These are phyloP conservation scores for Mnemiopsis leidyi DNA, from an alignment of 37 sponge, comb jelly and placozoan genomes.

Conservation along the genomic window DNA sequence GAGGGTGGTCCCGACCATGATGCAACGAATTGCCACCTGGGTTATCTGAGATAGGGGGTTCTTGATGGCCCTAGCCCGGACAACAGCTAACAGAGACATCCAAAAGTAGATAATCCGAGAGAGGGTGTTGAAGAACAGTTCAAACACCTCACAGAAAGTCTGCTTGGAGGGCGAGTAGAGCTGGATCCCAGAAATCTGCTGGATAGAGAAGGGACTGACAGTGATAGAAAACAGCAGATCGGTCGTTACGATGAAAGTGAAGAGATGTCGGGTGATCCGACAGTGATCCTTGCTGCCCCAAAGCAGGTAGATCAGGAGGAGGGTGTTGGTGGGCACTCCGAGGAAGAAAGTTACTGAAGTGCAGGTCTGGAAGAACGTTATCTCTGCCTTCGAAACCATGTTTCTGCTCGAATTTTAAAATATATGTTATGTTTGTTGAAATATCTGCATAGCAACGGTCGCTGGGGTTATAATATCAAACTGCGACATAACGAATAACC, in stretches of 20 bases:
- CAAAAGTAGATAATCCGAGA: neutral
- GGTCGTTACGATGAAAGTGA: neutral
- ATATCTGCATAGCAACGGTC: neutral
- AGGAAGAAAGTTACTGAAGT: neutral
- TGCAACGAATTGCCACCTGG: neutral
- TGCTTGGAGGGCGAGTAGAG: neutral
- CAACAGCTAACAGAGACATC: constrained; percentile 1
- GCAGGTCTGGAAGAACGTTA: neutral
- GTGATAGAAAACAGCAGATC: neutral
- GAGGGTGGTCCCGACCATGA: neutral
- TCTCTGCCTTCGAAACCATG: neutral
- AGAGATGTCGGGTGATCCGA: neutral
- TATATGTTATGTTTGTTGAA: neutral
- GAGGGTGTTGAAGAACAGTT: neutral
- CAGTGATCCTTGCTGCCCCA: neutral
- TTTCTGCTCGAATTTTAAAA: neutral
- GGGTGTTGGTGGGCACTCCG: neutral
- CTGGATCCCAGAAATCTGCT: neutral
- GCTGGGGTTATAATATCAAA: neutral
- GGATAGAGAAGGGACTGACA: neutral
- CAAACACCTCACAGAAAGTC: neutral
- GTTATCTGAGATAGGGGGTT: neutral
- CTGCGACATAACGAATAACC: neutral
- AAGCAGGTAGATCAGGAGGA: neutral
- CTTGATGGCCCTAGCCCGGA: neutral